A percentile compares a stretch with the other conserved stretches of the same genome.
These are phyloP conservation scores for Labeo calbasu DNA, from an alignment of 2,797 vertebrate species.

Conservation along the genomic window DNA sequence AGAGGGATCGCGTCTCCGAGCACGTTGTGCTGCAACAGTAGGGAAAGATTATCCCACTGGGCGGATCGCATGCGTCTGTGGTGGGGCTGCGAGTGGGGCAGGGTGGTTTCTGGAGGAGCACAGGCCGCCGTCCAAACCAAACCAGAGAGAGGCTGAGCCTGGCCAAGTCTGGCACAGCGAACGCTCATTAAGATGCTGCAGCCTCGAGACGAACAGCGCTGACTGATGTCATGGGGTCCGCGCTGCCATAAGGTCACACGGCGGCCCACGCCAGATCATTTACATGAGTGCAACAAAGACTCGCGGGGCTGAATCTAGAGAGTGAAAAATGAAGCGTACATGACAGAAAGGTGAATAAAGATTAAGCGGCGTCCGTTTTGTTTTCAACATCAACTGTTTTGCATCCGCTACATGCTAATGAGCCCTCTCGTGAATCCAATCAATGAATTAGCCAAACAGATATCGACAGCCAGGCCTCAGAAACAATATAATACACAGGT, in stretches of 20 bases:
- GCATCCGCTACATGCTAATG: conserved; percentile 36
- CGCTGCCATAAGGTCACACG: conserved; percentile 61
- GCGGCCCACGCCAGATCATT: conserved; percentile 56
- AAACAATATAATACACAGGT: conserved; percentile 50
- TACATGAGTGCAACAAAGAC: conserved; percentile 58
- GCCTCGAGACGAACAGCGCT: conserved; percentile 71
- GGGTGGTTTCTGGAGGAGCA: conserved; percentile 45
- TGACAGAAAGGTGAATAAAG: conserved; percentile 56
- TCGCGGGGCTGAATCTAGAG: conserved; percentile 16
- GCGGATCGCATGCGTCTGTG: conserved; percentile 30
- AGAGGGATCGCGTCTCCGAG: conserved; percentile 46
- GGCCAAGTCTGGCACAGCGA: conserved; percentile 56
- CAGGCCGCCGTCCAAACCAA: conserved; percentile 54
- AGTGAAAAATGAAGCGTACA: conserved; percentile 46
- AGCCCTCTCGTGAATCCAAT: conserved; percentile 48
- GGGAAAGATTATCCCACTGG: conserved; percentile 49
- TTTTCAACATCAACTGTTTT: conserved; percentile 13
- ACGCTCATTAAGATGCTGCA: conserved; percentile 58
- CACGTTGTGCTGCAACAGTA: conserved; percentile 38
- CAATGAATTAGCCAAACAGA: conserved; percentile 54
- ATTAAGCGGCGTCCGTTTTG: conserved; percentile 24
- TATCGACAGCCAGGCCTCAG: conserved; percentile 54
- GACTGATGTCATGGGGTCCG: conserved; percentile 62
- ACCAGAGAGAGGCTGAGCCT: conserved; percentile 34
- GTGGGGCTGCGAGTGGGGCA: conserved; percentile 28